Conservation (phyloP, 2,113 vertebrate species). For the Sminthopsis crassicaudata region DNA sequence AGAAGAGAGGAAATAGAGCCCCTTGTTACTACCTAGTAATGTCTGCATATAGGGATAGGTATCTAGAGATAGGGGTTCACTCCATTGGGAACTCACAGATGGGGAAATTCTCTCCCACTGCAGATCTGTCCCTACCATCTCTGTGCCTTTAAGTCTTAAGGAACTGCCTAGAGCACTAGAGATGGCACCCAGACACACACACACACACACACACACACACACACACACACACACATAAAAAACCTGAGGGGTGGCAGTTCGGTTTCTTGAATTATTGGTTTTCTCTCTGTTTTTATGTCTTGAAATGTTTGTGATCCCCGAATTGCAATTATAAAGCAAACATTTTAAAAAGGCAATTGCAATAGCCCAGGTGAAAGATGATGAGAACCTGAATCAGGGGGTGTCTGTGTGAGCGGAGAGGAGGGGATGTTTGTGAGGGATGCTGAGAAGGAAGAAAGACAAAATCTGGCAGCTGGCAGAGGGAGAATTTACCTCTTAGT, state of each 20-base stretch:
- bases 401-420: neutral
- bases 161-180: neutral
- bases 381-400: neutral
- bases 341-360: neutral
- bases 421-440: neutral
- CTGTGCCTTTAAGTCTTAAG: neutral
- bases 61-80: neutral
- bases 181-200: neutral
- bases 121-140: neutral
- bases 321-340: neutral
- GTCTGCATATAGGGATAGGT: neutral
- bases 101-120: neutral
- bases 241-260: neutral
- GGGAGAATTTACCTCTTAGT: neutral
- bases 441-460: neutral
- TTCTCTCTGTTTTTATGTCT: neutral
- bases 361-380: neutral
- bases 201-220: neutral
- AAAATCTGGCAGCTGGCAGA: neutral
- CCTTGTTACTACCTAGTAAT: neutral
- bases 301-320: neutral
- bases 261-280: neutral
- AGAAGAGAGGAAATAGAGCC: neutral
- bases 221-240: too few species aligned
- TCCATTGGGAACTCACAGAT: neutral